Evolutionary conservation across 2,113 vertebrate genomes (phyloP), one percentile per base, ranked within the genome.

Genomic region (Lota lota): DNA sequence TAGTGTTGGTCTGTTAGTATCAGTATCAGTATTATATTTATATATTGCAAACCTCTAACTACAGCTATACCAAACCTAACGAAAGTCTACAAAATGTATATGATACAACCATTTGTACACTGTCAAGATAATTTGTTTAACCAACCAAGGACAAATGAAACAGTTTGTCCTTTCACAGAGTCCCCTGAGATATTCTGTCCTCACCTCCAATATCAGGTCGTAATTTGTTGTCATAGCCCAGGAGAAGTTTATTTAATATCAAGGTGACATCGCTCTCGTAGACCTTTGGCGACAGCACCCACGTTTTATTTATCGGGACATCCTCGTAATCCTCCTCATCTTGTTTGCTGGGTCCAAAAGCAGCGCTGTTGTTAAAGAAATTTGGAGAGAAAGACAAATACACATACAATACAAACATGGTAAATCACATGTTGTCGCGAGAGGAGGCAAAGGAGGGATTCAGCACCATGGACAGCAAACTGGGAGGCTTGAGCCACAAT

Each of bases 241-340:
- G 93, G 76, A 98, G 94, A 78, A 98, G 90, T 50, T 94, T 95
- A 24, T 98, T 97, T 66, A 98, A 87, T 80, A 98, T 98, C 79
- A 95, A 86, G 74, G 97, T 98, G 81, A 98, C 95, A 68, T 98
- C 97, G 36, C 94, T 96, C 85, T 98, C 95, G 18, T 98, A 95
- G 83, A 98, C 94, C 90, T 95, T 98, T 22, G 96, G 97, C 61
- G 97, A 96, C 76, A 98, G 90, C 68, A 98, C 96, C 97, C 97
- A 98, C 6, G 96, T 98, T 89, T 97, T 97, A 80, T 98, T 98
- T 73, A 94, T 92, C 0, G 85, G 95, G 67, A 94, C 92, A 63
- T 98, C 97, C 70, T 98, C 96, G 79, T 98, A 97, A 22, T 98
- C 97, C 66, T 98, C 97, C 40, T 98, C 97, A 33, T 97, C 95